Conservation (phyloP, 2,113 vertebrate species). For the Propithecus coquereli region DNA sequence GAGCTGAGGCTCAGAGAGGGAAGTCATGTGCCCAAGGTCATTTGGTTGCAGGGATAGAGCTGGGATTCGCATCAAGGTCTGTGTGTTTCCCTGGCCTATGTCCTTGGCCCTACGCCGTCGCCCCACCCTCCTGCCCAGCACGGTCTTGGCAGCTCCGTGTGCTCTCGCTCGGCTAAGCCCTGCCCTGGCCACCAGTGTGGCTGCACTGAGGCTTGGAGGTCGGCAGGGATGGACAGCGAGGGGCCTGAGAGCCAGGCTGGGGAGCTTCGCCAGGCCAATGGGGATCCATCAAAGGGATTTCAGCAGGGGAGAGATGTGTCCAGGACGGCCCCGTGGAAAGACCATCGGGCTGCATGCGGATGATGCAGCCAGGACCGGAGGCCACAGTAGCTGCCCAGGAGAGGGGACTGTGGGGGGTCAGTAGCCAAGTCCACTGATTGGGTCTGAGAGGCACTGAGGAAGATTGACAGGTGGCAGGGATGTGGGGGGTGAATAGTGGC, state of each 20-base stretch:
- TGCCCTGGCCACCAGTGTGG: neutral
- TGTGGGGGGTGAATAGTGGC: neutral
- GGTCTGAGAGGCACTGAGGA: neutral
- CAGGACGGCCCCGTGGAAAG: neutral
- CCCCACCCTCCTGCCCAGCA: neutral
- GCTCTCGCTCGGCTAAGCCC: neutral
- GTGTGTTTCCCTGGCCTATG: neutral
- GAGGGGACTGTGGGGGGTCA: neutral
- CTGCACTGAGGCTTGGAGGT: neutral
- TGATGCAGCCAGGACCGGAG: too few species aligned
- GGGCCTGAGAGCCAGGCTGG: neutral
- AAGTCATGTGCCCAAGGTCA: neutral
- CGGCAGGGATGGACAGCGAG: neutral
- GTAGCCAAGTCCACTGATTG: neutral
- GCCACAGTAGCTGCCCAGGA: neutral
- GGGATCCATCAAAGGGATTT: neutral
- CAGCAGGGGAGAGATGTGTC: neutral
- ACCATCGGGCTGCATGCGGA: neutral
- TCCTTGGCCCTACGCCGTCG: neutral
- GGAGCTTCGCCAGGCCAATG: neutral
- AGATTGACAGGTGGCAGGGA: neutral
- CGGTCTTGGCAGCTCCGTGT: neutral
- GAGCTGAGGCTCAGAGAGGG: neutral
- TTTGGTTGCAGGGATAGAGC: neutral
- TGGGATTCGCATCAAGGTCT: neutral